Base-by-base conservation (phyloP, 2,113 vertebrate species). In the Orthonyx spaldingii region DNA sequence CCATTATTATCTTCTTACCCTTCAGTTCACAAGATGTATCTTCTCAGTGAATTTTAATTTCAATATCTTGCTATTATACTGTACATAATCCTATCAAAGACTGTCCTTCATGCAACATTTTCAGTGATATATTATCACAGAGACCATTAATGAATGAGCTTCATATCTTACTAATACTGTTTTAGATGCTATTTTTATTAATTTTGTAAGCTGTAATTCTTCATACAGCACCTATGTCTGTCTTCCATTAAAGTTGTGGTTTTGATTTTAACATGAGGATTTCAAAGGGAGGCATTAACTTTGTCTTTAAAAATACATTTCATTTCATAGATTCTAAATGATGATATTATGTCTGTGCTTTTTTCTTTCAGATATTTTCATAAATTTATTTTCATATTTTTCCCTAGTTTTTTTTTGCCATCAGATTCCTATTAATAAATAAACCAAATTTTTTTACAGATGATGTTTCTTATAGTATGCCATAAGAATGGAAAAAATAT, bases 41-140 rank as follows among this genome's bases (percentile, higher is more conserved):
- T 97, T 98, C 98, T 98, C 97, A 97, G 97, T 98, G 98, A 98
- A 99, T 99, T 99, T 99, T 99, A 98, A 99, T 99, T 99, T 98
- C 96, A 97, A 96, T 97, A 97, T 98, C 94, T 97, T 98, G 98
- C 98, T 98, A 98, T 99, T 98, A 98, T 98, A 98, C 88, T 98
- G 98, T 98, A 98, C 98, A 98, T 98, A 98, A 98, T 99, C 98
- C 98, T 98, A 98, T 99, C 98, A 98, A 98, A 98, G 98, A 95
- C 98, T 98, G 98, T 98, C 99, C 98, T 99, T 99, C 98, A 98
- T 98, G 98, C 98, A 98, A 98, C 98, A 98, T 98, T 99, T 98
- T 98, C 98, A 98, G 97, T 98, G 98, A 99, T 99, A 98, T 98
- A 99, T 99, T 98, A 99, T 98, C 98, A 98, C 92, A 98, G 97